These are phyloP conservation scores for Pristionchus maxplancki DNA, from an alignment of 2,888 invertebrate genomes.

Conservation along the genomic window DNA sequence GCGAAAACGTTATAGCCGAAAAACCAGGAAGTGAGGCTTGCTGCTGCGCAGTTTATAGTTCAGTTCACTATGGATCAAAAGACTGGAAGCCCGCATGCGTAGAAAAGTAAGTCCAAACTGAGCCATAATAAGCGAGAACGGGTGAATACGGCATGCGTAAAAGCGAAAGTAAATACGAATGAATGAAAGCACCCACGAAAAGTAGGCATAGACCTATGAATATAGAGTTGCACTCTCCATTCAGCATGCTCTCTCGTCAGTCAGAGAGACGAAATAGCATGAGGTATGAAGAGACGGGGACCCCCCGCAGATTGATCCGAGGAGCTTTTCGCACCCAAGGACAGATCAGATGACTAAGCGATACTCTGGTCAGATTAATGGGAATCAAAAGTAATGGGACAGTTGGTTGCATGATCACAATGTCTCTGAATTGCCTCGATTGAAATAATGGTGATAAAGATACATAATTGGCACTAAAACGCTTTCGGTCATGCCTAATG, in stretches of 20 bases:
- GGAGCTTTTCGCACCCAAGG: constrained; percentile 7
- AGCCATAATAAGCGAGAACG: background rate
- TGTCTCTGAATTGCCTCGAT: too few species aligned
- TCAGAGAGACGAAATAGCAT: background rate
- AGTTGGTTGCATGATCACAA: background rate
- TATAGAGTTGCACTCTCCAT: background rate
- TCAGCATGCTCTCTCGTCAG: background rate
- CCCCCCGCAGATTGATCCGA: background rate
- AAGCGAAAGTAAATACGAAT: constrained; percentile 24
- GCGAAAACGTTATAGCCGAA: too few species aligned
- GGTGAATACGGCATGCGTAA: background rate
- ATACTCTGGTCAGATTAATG: constrained; percentile 8
- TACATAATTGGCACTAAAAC: background rate
- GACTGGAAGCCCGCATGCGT: too few species aligned
- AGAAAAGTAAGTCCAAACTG: background rate
- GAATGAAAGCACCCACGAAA: background rate
- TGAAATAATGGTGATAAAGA: too few species aligned
- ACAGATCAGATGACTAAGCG: constrained; percentile 10
- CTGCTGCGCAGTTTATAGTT: too few species aligned
- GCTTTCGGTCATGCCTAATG: background rate
- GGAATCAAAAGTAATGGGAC: background rate
- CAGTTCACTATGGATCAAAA: too few species aligned
- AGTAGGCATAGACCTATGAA: background rate
- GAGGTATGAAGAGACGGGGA: background rate
- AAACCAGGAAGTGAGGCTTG: too few species aligned